Evolutionary conservation across 1,140 invertebrate genomes (phyloP).

Genomic region (Oedothorax gibbosus): DNA sequence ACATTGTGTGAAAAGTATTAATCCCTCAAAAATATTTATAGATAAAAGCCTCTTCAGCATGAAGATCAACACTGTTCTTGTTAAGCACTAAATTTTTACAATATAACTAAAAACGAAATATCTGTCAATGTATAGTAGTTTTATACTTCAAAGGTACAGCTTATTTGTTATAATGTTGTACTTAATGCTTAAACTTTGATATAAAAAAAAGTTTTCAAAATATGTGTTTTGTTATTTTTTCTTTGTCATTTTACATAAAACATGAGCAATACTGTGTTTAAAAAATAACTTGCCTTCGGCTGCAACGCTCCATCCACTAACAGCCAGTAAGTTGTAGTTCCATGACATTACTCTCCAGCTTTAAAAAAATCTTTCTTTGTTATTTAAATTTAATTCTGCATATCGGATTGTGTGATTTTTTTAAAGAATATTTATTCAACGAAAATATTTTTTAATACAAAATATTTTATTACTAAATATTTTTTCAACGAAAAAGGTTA

Average conservation of each 20-base stretch:
- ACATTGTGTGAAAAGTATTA: background rate
- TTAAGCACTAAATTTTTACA: slow-evolving; percentile 10
- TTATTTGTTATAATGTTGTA: slow-evolving; percentile 45
- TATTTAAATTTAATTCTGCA: no score
- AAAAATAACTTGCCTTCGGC: no score
- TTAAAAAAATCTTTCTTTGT: no score
- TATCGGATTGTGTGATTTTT: no score
- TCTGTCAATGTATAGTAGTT: slow-evolving; percentile 12
- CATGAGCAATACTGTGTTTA: no score
- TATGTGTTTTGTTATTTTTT: background rate
- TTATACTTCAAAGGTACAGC: slow-evolving; percentile 49
- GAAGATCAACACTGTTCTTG: slow-evolving; percentile 30
- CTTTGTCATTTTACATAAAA: background rate
- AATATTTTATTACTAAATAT: no score
- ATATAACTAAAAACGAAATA: background rate
- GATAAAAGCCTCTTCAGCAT: background rate
- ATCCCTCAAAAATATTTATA: background rate
- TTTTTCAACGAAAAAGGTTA: no score
- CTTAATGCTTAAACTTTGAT: slow-evolving; percentile 37
- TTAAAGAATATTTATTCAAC: no score
- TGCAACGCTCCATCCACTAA: no score
- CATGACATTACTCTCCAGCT: no score
- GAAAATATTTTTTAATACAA: no score
- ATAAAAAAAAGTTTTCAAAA: slow-evolving; percentile 15
- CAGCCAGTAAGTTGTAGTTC: no score